Conservation (phyloP, 2,797 vertebrate species). For the Phataginus tetradactyla region DNA sequence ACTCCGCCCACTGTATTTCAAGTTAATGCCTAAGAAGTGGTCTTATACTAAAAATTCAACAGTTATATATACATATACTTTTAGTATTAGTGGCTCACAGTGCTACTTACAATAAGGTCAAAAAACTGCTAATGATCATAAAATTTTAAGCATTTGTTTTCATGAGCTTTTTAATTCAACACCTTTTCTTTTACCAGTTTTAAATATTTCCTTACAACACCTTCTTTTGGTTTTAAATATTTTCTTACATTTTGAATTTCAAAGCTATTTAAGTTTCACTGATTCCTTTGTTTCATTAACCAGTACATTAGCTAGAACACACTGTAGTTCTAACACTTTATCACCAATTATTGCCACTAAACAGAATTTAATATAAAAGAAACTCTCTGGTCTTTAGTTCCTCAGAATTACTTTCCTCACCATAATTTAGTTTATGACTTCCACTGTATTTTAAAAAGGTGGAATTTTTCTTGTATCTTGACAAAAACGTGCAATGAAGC, state of each 20-base stretch:
- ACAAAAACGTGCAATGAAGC: neutral
- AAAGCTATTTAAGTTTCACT: slow-evolving; percentile 6
- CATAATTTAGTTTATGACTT: neutral
- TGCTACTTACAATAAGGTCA: neutral
- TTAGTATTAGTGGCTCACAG: neutral
- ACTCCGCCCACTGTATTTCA: neutral
- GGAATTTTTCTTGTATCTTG: neutral
- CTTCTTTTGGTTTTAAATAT: neutral
- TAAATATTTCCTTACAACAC: neutral
- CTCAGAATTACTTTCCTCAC: neutral
- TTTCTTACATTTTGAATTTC: neutral
- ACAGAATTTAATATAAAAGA: neutral
- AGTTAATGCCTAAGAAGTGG: neutral
- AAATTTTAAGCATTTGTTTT: neutral
- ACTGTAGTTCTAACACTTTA: neutral
- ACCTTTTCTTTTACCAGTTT: neutral
- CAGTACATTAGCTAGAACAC: neutral
- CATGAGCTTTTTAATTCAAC: neutral
- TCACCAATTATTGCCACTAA: neutral
- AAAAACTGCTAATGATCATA: neutral
- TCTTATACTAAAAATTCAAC: neutral
- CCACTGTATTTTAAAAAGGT: neutral
- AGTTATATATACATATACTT: neutral
- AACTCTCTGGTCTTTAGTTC: neutral
- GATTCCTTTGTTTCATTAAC: neutral